Evolutionary conservation across 23 tunicate genomes (phyloP), one percentile per base, ranked within the genome.

Genomic region (Phallusia fumigata): DNA sequence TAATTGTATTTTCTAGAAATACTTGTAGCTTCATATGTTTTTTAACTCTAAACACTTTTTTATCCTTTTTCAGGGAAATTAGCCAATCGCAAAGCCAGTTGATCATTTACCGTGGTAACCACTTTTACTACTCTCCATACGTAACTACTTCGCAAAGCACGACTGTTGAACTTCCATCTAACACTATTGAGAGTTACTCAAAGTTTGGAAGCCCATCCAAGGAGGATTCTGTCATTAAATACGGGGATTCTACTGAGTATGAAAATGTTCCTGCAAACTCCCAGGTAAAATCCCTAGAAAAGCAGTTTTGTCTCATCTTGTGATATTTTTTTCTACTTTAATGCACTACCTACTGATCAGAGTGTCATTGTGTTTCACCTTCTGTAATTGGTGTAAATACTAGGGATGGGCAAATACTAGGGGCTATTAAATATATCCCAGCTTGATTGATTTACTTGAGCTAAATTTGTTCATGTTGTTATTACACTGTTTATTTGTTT

Each of bases 81-180:
- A 91, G 84, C 65, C 99, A 96, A 65, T 88, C 96, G 35, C 96
- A 96, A 52, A 96, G 88, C 83, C 99, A 96, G 76, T 83, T 96
- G n/a, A 85, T 91, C 18, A 81, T 81, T 44, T 91, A 80, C 81
- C 91, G 91, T 31, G 96, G 95, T 0, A 96, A 96, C 80, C 93
- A 87, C 77, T 88, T 90, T 85, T 96, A 81, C 65, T 90, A 84
- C 64, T 90, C 96, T 19, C 99, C 99, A 19, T 96, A 96, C 93
- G 13, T 28, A 33, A 91, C 90, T 32, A 86, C 76, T 24, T 49
- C 82, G 53, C 96, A 90, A 77, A 81, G 87, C 64, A 87, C 97
- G 6, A 78, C 84, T 3, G 88, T 96, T 22, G 92, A 96, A 74
- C 84, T 96, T 16, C 84, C 89, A 26, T 90, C 99, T 33, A 83